Evolutionary conservation across 2,113 vertebrate genomes (phyloP).

Genomic region (Saccopteryx bilineata): DNA sequence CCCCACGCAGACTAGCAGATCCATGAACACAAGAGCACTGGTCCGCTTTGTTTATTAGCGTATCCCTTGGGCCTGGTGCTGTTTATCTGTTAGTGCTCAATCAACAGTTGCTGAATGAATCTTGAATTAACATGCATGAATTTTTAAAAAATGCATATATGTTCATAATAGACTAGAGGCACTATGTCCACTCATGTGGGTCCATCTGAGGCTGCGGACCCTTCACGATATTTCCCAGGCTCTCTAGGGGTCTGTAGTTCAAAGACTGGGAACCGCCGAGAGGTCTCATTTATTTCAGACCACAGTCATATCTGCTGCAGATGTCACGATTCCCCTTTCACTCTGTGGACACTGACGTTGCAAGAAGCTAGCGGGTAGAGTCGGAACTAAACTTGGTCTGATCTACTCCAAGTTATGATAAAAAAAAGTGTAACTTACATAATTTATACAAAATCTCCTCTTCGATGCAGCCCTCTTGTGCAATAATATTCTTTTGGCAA

Average conservation of each 20-base stretch:
- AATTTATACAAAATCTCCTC: background rate
- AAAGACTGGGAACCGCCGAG: background rate
- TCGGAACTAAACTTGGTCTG: background rate
- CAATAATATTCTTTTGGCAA: slow-evolving; percentile 34
- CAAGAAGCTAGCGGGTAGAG: background rate
- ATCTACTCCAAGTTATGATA: background rate
- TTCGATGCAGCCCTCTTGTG: background rate
- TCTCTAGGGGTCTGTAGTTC: background rate
- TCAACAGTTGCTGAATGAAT: background rate
- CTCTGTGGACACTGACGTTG: background rate
- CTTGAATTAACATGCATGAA: background rate
- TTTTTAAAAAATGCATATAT: background rate
- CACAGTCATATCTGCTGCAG: background rate
- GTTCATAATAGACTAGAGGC: background rate
- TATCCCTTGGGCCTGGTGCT: background rate
- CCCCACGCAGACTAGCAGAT: background rate
- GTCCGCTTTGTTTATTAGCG: background rate
- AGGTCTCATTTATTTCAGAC: background rate
- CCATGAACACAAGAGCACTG: background rate
- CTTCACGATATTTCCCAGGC: background rate
- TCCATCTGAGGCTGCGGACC: background rate
- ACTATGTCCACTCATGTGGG: too few relatives aligned
- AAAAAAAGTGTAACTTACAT: background rate
- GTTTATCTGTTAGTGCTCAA: background rate
- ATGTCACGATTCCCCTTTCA: background rate